Base-by-base conservation (phyloP, 2,797 vertebrate genomes). In the Phrynocephalus forsythii region DNA sequence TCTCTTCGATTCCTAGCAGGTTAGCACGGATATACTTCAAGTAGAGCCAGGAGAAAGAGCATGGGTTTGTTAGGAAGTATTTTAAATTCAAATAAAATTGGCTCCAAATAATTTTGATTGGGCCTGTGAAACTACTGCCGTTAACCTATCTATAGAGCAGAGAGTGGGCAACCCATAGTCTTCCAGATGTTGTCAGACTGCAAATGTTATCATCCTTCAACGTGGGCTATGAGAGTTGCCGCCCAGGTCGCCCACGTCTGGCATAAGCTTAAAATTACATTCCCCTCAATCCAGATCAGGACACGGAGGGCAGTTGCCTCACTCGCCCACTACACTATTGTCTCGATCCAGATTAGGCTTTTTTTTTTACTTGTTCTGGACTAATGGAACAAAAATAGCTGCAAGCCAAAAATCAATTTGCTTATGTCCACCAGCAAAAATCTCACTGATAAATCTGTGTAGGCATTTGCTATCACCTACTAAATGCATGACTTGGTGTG, bases 1-100 rank as follows among this genome's bases (percentile, higher is more conserved):
- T 98, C 98, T 60, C 95, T 99, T 88, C 97, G 98, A 91, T 98
- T 98, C 89, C 97, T 97, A 67, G 98, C 97, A 98, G 98, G 98
- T 99, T 84, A 92, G 94, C 30, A 1, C 44, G 20, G 0, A 9
- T 2, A 30, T 2, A 0, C 38, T 10, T 0, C 0, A 1, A 84
- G 76, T 10, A 22, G 16, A 69, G 16, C 10, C 52, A 72, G 20
- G 4, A 50, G 15, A 84, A 38, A 67, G 6, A 56, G 44, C 30
- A 52, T n/a, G 16, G 2, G 26, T n/a, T 24, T 5, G 16, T 5
- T 28, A 68, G 1, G 38, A 78, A n/a, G 52, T 56, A 48, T 52
- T 20, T 48, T 48, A 33, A 28, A 26, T 84, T 75, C 1, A 60
- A 63, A 15, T n/a, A 66, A 52, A 79, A 28, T 33, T 56, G 20